Evolutionary conservation across 2,888 invertebrate genomes (phyloP), one percentile per base, ranked within the genome.

Genomic region (Ophion slaviceki): DNA sequence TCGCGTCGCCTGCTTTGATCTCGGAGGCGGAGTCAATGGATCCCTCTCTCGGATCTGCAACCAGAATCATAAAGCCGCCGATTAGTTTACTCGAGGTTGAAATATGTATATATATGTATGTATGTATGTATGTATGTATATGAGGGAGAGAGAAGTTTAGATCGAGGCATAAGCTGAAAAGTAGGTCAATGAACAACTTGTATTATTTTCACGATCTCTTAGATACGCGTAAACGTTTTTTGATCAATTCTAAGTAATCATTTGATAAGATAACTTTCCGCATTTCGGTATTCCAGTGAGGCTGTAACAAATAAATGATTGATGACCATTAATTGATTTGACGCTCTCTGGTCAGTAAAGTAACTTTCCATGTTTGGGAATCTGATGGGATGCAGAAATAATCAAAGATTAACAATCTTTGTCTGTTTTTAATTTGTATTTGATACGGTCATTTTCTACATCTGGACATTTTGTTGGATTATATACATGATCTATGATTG

Each of bases 31-130:
- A 68, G 32, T 87, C 85, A 85, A 80, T 66, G 80, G 84, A 87
- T 80, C 57, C 32, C 76, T 68, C 78, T 53, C 75, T 75, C 66
- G 80, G 78, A 79, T 82, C 88, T 88, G 86, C 20, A 86, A 88
- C 67, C 53, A 80, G 66, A 87, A 82, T 74, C 70, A 61, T 70
- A 68, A 76, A 81, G 67, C 53, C 45, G 61, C 5, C 53, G 45
- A 64, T 83, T 14, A 83, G 78, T 62, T 78, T 36, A 17, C 40
- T 64, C 24, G 32, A 32, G n/a, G 20, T 3, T 11, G n/a, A 67
- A 28, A 28, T 66, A 36, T 76, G 45, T 45, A 24, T 45, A 28
- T 64, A 28, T 66, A 36, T 76, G 45, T 61, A 24, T 45, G 17
- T 64, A n/a, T 53, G 10, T 80, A 28, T 64, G 24, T n/a, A 61